Evolutionary conservation across 30 jellyfish, hydroid and myxozoan species (phyloP).

Genomic region (Hydractinia echinata): DNA sequence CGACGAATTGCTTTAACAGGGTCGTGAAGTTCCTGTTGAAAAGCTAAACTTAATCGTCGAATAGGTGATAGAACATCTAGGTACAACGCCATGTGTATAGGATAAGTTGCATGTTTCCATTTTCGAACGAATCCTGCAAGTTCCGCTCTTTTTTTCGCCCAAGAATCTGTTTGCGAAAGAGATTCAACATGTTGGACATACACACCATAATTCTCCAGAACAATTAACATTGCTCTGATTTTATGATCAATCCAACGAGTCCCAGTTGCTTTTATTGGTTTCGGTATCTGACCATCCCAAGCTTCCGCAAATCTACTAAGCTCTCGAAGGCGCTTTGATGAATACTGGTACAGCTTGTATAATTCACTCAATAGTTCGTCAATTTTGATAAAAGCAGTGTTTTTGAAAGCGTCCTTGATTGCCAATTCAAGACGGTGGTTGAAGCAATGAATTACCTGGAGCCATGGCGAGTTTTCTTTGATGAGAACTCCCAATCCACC

Average conservation of each 20-base stretch:
- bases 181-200: conserved; percentile 30
- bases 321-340: conserved; percentile 25
- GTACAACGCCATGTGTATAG: conserved; percentile 12
- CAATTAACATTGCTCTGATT: conserved; percentile 39
- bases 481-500: conserved; percentile 43
- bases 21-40: background rate
- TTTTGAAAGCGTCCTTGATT: conserved; percentile 23
- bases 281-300: conserved; percentile 18
- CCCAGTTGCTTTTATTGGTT: conserved; percentile 42
- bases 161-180: conserved; percentile 23
- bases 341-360: conserved; percentile 8
- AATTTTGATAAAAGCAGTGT: background rate
- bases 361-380: background rate
- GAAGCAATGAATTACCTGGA: conserved; percentile 35
- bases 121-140: background rate
- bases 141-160: background rate
- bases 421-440: conserved; percentile 43
- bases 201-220: too few species aligned
- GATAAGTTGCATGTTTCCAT: background rate
- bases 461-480: conserved; percentile 37
- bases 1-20: background rate
- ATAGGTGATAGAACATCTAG: conserved; percentile 3
- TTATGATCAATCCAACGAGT: conserved; percentile 55
- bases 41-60: conserved; percentile 8
- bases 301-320: conserved; percentile 24